Base-by-base conservation (phyloP, 2,113 vertebrate genomes). In the Amazona vittata region DNA sequence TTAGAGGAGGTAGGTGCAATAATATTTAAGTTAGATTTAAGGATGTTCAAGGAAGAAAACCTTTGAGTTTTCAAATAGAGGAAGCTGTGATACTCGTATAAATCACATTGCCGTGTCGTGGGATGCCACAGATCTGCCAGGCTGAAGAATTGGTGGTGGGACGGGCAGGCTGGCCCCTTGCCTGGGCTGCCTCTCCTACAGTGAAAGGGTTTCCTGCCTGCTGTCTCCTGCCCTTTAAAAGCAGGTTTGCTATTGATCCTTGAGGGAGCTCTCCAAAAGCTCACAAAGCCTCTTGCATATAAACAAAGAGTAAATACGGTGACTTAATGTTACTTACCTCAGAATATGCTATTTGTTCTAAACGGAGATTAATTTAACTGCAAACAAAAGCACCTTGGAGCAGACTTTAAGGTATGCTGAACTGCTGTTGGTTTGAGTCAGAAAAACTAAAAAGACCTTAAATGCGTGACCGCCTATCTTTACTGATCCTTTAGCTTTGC, bases 271-370 rank as follows among this genome's bases (percentile, higher is more conserved):
- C 77, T 92, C 90, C 76, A 62, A 94, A 76, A 86, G 94, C 80
- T 55, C 89, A 43, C 86, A 91, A 92, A 96, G 89, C 74, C 59
- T 94, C 86, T 93, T 79, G 92, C 77, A 92, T 50, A 91, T 52
- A 89, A 95, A 95, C 76, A 83, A 86, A 92, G 94, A 84, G 79
- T 52, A 86, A 96, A 93, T 81, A 78, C 73, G 0, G 9, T 9
- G 44, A 83, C 89, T 96, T 91, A 93, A 73, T 52, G 65, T 89
- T 79, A 87, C 86, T 92, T 93, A 94, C 86, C 93, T 82, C 80
- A 87, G 92, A 96, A 94, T 37, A 75, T 50, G 78, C 86, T 76
- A 39, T 67, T 96, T 95, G 86, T 87, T 96, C 95, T 87, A 49
- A 83, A 62, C 0, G 9, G 83, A 91, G 93, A 86, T 91, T 91